A percentile compares a stretch with the other conserved stretches of the same genome.
These are phyloP conservation scores for Hippopotamyrus pictus DNA, from an alignment of 2,797 vertebrate genomes.

Conservation along the genomic window DNA sequence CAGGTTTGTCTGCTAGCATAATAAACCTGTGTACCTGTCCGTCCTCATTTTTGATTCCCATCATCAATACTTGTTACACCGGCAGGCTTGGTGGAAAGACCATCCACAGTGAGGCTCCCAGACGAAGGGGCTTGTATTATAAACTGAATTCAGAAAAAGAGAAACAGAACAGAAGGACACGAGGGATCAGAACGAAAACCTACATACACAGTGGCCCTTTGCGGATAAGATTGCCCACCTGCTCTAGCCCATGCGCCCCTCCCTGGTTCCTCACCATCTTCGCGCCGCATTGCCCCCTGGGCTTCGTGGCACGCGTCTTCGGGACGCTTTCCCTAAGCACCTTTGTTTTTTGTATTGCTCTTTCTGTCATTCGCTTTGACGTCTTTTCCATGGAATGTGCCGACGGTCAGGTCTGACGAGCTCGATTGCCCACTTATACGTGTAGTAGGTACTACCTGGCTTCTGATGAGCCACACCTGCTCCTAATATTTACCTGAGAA, in stretches of 20 bases:
- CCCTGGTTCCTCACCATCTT: conserved; percentile 97
- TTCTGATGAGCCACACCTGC: no score
- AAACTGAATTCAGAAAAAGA: neutral
- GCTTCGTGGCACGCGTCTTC: conserved; percentile 91
- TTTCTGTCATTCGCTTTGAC: neutral
- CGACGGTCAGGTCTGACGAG: neutral
- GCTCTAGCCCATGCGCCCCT: conserved; percentile 79
- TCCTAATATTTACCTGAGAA: no score
- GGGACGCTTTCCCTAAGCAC: conserved; percentile 52
- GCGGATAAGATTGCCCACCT: no score
- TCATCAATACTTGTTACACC: neutral
- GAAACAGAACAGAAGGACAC: neutral
- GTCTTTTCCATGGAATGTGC: neutral
- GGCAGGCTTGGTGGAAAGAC: neutral
- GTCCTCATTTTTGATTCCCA: neutral
- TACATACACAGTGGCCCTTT: no score
- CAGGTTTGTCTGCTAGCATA: neutral
- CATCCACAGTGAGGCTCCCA: neutral
- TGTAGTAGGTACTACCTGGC: neutral
- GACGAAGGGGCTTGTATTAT: neutral
- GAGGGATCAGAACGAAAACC: neutral
- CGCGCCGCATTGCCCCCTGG: conserved; percentile 89
- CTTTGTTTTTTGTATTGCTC: neutral
- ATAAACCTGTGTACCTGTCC: neutral
- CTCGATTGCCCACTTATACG: neutral